Percentiles rank a stretch among this genome's conserved stretches.
These are phyloP conservation scores for Ceratitis capitata DNA, from an alignment of 1,140 invertebrate species.

Conservation along the genomic window DNA sequence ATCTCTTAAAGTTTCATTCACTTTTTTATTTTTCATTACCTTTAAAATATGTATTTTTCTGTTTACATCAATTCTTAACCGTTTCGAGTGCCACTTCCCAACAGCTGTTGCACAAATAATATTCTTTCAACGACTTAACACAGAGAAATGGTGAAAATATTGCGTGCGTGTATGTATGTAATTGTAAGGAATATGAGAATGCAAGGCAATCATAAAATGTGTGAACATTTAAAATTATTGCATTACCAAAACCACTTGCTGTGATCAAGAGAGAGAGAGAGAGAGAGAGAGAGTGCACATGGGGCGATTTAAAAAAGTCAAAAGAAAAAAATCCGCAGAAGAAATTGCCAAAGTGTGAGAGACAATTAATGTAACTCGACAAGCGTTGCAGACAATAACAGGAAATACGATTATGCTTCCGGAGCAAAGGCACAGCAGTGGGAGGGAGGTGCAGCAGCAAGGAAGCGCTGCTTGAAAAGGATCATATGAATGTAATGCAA, in stretches of 20 bases:
- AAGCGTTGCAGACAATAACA: slow-evolving; percentile 1
- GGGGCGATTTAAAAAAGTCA: background rate
- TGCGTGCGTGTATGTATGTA: background rate
- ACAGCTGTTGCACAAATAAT: background rate
- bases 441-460: background rate
- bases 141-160: no score
- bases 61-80: no score
- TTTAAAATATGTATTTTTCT: no score
- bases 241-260: background rate
- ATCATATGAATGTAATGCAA: background rate
- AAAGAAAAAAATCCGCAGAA: no score
- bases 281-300: background rate
- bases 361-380: slow-evolving; percentile 18
- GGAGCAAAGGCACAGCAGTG: no score
- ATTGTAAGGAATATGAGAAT: background rate
- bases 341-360: no score
- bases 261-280: background rate
- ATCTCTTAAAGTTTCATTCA: no score
- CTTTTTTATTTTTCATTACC: no score
- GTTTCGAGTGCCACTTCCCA: background rate
- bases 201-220: background rate
- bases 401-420: slow-evolving; percentile 15
- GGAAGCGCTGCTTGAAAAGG: background rate
- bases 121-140: background rate
- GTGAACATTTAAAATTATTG: slow-evolving; percentile 25